Evolutionary conservation across 1,140 invertebrate genomes (phyloP).

Genomic region (Cephus cinctus): DNA sequence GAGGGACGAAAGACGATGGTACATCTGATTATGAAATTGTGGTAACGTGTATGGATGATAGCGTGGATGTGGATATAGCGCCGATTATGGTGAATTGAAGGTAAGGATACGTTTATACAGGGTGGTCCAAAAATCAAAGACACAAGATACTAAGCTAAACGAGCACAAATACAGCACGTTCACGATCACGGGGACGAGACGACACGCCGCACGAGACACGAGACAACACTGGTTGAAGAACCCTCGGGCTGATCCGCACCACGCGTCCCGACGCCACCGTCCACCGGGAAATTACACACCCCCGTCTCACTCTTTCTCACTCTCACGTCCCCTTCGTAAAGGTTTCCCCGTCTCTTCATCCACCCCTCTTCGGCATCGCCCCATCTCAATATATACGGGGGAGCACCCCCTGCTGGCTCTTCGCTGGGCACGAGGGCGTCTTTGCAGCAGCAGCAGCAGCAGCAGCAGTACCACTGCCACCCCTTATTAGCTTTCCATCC

Average conservation of each 20-base stretch:
- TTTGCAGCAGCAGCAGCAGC: no score
- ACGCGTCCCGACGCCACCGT: conserved; percentile 37
- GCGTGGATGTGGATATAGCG: no score
- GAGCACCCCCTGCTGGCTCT: conserved; percentile 9
- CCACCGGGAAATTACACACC: conserved; percentile 42
- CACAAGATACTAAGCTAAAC: conserved; percentile 29
- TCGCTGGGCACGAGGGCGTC: conserved; percentile 27
- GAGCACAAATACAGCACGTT: conserved; percentile 41
- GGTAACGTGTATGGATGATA: no score
- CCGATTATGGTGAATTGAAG: no score
- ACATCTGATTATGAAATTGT: no score
- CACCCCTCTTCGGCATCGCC: conserved; percentile 27
- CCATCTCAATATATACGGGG: conserved; percentile 28
- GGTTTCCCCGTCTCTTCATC: conserved; percentile 4
- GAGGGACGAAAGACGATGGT: no score
- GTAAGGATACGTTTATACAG: no score
- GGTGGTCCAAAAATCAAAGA: background rate
- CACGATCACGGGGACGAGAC: conserved; percentile 39
- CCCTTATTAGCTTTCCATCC: conserved; percentile 26
- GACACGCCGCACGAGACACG: conserved; percentile 41
- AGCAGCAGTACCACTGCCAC: no score
- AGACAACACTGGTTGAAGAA: conserved; percentile 49
- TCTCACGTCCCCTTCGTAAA: no score
- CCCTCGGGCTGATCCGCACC: conserved; percentile 38
- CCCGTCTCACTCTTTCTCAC: conserved; percentile 9